Evolutionary conservation across 2,113 vertebrate genomes (phyloP).

Genomic region (Phoenicopterus ruber): DNA sequence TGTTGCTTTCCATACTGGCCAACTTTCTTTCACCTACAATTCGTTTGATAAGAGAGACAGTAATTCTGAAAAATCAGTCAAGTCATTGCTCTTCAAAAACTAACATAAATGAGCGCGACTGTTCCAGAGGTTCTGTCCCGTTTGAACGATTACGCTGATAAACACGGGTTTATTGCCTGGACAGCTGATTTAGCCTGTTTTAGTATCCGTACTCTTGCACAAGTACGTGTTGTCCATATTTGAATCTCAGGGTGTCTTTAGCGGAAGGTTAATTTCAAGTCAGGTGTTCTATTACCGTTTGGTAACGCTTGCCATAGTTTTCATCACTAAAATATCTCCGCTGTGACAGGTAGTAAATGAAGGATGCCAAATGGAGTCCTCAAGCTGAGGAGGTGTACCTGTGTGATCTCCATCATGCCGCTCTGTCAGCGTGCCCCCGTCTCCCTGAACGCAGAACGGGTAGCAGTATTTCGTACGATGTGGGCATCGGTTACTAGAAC

Average conservation of each 20-base stretch:
- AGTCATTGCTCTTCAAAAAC: not conserved
- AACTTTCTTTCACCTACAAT: not conserved
- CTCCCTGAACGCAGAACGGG: accelerated
- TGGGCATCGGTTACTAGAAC: not conserved
- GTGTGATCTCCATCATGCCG: accelerated
- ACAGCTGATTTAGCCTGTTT: not conserved
- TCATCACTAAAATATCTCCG: not conserved
- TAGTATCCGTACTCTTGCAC: not conserved
- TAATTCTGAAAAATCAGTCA: not conserved
- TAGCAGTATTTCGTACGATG: accelerated
- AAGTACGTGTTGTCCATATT: not conserved
- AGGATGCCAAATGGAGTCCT: not conserved
- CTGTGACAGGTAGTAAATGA: not conserved
- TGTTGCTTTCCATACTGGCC: not conserved
- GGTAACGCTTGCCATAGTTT: not conserved
- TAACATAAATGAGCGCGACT: not conserved
- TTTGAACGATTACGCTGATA: not conserved
- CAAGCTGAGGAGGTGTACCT: no score
- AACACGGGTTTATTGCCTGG: not conserved
- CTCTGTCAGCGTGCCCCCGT: not conserved
- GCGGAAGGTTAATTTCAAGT: not conserved
- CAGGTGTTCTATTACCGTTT: not conserved
- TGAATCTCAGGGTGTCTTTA: not conserved
- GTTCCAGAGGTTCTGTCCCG: not conserved
- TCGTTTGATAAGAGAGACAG: accelerated